Evolutionary conservation across 2,888 invertebrate species (phyloP).

Genomic region (Deilephila elpenor): DNA sequence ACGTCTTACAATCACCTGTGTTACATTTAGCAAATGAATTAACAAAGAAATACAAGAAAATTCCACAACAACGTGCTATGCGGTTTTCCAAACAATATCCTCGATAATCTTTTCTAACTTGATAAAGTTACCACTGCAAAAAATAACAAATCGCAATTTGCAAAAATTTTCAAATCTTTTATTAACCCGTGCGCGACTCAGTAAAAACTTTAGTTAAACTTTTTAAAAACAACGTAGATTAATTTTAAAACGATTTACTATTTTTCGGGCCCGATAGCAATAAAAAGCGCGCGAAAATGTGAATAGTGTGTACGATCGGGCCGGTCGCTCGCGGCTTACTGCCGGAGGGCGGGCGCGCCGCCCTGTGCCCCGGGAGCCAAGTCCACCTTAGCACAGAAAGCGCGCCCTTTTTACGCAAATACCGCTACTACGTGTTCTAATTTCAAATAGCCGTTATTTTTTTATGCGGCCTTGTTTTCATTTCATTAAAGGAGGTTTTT

Average conservation of each 20-base stretch:
- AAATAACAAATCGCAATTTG: no score
- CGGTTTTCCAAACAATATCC: no score
- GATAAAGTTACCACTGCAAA: no score
- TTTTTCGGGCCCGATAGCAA: background rate
- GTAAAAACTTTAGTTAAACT: background rate
- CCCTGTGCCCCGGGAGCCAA: slow-evolving; percentile 60
- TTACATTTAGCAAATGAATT: no score
- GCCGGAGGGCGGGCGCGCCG: slow-evolving; percentile 78
- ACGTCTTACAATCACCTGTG: no score
- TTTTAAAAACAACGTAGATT: background rate
- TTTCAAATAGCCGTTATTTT: background rate
- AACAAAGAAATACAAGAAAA: no score
- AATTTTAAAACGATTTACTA: background rate
- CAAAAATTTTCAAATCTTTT: no score
- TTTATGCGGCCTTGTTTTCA: background rate
- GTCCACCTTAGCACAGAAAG: slow-evolving; percentile 6
- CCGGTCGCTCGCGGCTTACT: slow-evolving; percentile 70
- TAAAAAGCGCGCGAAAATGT: slow-evolving; percentile 13
- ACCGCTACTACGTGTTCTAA: slow-evolving; percentile 47
- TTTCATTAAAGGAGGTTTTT: background rate
- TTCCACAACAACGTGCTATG: no score
- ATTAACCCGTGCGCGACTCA: no score
- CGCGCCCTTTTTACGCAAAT: slow-evolving; percentile 21
- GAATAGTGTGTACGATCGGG: slow-evolving; percentile 55
- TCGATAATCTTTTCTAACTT: no score